Base-by-base conservation (phyloP, 2,888 invertebrate genomes). In the Marronus borbonicus region DNA sequence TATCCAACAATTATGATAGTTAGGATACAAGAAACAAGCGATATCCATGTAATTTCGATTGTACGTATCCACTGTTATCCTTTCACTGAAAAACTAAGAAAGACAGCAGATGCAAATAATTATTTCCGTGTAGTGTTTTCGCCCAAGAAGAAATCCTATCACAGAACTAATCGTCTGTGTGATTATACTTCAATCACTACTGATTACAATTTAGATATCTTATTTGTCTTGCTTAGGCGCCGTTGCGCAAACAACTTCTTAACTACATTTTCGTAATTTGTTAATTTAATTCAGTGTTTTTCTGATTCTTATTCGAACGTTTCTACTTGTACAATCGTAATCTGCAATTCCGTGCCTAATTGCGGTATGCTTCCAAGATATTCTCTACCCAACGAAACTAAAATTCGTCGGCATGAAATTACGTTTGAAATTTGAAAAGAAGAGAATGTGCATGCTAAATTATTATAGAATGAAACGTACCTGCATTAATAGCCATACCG, bases 261-360 rank as follows among this genome's bases (percentile, higher is more conserved):
- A 52, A 55, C 28, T 52, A 55, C 55, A 31, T 55, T 70, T 70
- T 52, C 70, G 70, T 55, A 70, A 55, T 70, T 55, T 70, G 31
- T 17, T 70, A 70, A 70, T 70, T 70, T 70, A 70, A 70, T 70
- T 70, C 70, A 70, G 55, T 36, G 52, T 70, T 70, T 70, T 70
- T 70, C 52, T 70, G 52, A 70, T 52, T 12, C 49, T 31, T 17
- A 55, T 55, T 49, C 49, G 3, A 24, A 44, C 44, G 66, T 62
- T 62, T 62, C 62, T 62, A 31, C 14, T 31, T 31, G 20, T 62
- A 31, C 28, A 62, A 31, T 28, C 24, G 31, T 28, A 62, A 62
- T 28, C 28, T 62, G 31, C 24, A 62, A 62, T 62, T 62, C 31
- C 24, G 28, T 62, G 14, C 14, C 24, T 28, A 62, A 31, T 62